These are phyloP conservation scores for Florisuga fusca DNA, from an alignment of 2,797 vertebrate genomes.

Conservation along the genomic window DNA sequence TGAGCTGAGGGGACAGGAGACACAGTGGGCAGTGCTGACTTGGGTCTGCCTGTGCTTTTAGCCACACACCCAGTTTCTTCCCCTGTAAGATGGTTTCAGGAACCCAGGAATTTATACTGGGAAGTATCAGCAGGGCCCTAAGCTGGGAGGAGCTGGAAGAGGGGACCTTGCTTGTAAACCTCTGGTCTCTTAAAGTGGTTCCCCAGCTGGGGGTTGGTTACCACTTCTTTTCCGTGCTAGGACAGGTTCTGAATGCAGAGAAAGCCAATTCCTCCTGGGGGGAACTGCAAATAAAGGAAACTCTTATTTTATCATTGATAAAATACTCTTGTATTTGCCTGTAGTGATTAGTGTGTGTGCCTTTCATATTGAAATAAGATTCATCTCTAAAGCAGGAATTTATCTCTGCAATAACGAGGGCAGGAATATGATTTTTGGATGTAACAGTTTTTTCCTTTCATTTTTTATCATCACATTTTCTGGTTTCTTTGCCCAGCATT, in stretches of 20 bases:
- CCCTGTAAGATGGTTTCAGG: not conserved
- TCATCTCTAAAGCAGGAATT: not conserved
- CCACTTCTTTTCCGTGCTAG: not conserved
- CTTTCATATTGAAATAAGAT: conserved; percentile 15
- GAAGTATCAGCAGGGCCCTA: not conserved
- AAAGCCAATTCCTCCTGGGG: not conserved
- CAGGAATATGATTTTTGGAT: not conserved
- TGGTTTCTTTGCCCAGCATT: not conserved
- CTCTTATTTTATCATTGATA: not conserved
- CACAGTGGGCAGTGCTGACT: not conserved
- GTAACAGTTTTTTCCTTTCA: not conserved
- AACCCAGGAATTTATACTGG: not conserved
- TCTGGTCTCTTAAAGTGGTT: not conserved
- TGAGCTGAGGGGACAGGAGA: not conserved
- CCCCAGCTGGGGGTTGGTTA: not conserved
- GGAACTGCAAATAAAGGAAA: not conserved
- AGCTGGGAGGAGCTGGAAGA: not conserved
- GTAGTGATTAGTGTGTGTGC: not conserved
- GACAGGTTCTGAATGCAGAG: not conserved
- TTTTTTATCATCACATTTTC: not conserved
- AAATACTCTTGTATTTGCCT: not conserved
- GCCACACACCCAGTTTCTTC: not conserved
- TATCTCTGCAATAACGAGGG: not conserved
- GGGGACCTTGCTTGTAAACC: not conserved
- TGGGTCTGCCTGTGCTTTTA: not conserved